phyloP scores from a whole-genome alignment of 2,113 vertebrate genomes.

The Pontoporia blainvillei region DNA sequence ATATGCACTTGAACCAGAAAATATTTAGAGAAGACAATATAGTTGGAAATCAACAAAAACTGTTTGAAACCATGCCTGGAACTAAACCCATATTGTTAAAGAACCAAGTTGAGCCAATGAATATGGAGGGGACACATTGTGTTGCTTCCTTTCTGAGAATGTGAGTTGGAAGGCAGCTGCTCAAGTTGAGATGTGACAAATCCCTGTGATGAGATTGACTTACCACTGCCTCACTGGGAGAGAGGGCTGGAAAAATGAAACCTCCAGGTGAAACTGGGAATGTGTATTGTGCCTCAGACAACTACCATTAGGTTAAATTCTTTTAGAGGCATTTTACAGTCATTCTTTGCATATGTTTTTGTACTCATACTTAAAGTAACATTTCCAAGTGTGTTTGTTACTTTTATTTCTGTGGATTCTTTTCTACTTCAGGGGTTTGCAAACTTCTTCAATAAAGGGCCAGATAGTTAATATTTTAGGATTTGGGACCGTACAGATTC shows the following conservation, averaged over 20 bases:
- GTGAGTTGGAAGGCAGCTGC: not conserved
- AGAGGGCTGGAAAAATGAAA: not conserved
- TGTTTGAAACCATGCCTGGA: conserved; percentile 5
- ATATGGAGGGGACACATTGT: not conserved
- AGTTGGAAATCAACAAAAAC: conserved; percentile 14
- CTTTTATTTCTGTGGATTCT: conserved; percentile 2
- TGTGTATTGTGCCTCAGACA: not conserved
- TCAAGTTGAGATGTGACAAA: not conserved
- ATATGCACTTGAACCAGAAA: not conserved
- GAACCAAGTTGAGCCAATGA: not conserved
- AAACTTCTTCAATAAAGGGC: not conserved
- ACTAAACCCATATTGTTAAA: not conserved
- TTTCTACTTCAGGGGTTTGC: not conserved
- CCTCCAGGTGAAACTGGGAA: not conserved
- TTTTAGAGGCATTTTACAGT: not conserved
- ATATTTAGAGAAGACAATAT: conserved; percentile 19
- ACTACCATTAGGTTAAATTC: not conserved
- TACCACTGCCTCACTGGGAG: not conserved
- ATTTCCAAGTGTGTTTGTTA: not conserved
- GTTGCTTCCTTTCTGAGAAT: not conserved
- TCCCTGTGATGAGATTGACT: not conserved
- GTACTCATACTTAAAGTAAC: not conserved
- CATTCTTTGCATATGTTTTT: not conserved
- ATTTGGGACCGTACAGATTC: not conserved
- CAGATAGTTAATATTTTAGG: not conserved